These are phyloP conservation scores for Monarcha castaneiventris DNA, from an alignment of 2,113 vertebrate species.

Conservation along the genomic window DNA sequence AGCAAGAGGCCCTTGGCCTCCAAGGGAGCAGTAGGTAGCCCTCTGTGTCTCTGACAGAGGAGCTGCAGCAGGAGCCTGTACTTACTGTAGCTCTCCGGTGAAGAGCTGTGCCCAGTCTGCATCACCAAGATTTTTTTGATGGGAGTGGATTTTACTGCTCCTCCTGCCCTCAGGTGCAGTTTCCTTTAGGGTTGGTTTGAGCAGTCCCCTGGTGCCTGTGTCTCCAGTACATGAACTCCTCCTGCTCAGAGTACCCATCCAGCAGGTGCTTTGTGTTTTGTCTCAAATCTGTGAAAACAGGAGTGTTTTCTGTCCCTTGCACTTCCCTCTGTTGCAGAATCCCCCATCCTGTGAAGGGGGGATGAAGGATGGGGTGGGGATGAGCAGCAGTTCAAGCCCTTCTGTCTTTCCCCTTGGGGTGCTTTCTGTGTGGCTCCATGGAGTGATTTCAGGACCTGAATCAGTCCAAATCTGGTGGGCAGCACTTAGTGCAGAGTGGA, in stretches of 20 bases:
- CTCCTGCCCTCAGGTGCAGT: not conserved
- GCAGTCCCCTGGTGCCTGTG: not conserved
- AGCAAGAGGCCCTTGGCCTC: not conserved
- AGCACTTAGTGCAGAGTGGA: accelerated
- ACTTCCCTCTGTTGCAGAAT: not conserved
- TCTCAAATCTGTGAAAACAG: not conserved
- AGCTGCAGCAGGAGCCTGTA: not conserved
- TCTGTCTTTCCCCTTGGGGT: not conserved
- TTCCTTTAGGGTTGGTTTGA: not conserved
- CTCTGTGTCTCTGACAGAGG: accelerated
- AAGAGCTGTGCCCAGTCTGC: not conserved
- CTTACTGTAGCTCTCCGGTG: accelerated
- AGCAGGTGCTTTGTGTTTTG: not conserved
- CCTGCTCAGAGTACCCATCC: not conserved
- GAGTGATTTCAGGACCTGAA: not conserved
- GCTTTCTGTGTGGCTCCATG: accelerated
- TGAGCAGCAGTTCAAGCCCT: not conserved
- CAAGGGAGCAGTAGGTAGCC: not conserved
- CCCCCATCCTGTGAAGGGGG: not conserved
- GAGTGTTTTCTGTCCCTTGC: not conserved
- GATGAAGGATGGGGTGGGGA: not conserved
- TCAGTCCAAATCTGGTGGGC: not conserved
- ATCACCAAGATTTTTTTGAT: accelerated
- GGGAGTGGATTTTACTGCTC: not conserved
- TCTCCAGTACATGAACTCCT: not conserved